Base-by-base conservation (phyloP, 37 sponge, comb jelly and placozoan genomes). In the Corticium candelabrum region DNA sequence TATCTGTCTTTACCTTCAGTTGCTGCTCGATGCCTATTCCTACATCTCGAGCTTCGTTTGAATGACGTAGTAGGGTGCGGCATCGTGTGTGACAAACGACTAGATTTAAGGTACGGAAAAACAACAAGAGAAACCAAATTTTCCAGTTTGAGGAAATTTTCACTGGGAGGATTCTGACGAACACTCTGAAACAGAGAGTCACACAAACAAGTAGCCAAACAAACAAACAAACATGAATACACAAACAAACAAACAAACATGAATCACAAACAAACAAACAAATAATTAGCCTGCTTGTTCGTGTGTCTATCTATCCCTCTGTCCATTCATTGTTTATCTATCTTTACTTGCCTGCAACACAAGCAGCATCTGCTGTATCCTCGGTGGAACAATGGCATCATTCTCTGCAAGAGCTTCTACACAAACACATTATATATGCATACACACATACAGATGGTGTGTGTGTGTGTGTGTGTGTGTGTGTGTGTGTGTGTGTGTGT, bases 331-430 rank as follows among this genome's bases (percentile, higher is more conserved):
- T n/a, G n/a, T n/a, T n/a, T n/a, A n/a, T n/a, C n/a, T n/a, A n/a
- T n/a, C n/a, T 77, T 3, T 30, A 29, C 41, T 3, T 34, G 74
- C 82, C 79, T 88, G 89, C 1, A 91, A 74, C 31, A 91, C 89
- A 34, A 91, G 84, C 34, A 91, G 70, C 92, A 91, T 91, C 68
- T 91, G 92, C 56, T 75, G 69, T 27, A 91, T 84, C 40, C 86
- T 76, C 34, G 86, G 87, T 1, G 81, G 79, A 7, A 86, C 29
- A 29, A 40, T 35, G 3, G 35, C 82, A 30, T 34, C 74, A 32
- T 75, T 15, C 35, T 37, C 32, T 36, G 77, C 75, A 43, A 87
- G 76, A 7, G 87, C 87, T 38, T 87, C 87, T 76, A 35, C 73
- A 70, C 33, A 70, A 70, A 30, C 36, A 70, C 33, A 34, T 39